phyloP scores from a whole-genome alignment of 2,888 invertebrate genomes.

The Allygus modestus region DNA sequence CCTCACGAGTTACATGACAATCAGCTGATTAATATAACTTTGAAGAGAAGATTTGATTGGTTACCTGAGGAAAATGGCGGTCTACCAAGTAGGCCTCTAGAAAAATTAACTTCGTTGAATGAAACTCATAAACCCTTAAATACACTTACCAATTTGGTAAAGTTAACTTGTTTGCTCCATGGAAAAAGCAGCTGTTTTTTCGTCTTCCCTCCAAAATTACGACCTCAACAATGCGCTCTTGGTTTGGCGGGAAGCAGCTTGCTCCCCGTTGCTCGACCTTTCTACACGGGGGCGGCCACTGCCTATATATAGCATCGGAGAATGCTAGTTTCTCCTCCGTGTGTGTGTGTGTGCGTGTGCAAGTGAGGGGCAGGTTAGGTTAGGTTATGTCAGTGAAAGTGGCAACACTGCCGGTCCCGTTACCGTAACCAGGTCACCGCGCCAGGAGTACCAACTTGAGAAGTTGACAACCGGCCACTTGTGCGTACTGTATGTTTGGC shows the following conservation, averaged over 20 bases:
- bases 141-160: too few relatives aligned
- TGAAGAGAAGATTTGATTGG: too few relatives aligned
- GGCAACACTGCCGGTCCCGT: constrained; percentile 39
- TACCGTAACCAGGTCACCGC: constrained; percentile 34
- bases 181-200: too few relatives aligned
- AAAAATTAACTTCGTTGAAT: too few relatives aligned
- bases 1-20: too few relatives aligned
- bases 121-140: too few relatives aligned
- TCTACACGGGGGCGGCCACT: background rate
- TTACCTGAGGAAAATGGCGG: too few relatives aligned
- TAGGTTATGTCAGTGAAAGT: constrained; percentile 44
- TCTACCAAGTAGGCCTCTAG: too few relatives aligned
- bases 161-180: too few relatives aligned
- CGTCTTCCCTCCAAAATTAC: background rate
- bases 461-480: background rate
- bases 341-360: background rate
- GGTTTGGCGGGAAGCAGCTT: background rate
- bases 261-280: background rate
- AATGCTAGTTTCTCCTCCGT: constrained; percentile 2
- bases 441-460: background rate
- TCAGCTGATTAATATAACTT: too few relatives aligned
- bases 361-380: constrained; percentile 23
- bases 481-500: background rate
- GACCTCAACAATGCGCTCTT: too few relatives aligned
- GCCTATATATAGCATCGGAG: background rate